Conservation (phyloP, 2,888 invertebrate species). For the Lasioglossum leucozonium region DNA sequence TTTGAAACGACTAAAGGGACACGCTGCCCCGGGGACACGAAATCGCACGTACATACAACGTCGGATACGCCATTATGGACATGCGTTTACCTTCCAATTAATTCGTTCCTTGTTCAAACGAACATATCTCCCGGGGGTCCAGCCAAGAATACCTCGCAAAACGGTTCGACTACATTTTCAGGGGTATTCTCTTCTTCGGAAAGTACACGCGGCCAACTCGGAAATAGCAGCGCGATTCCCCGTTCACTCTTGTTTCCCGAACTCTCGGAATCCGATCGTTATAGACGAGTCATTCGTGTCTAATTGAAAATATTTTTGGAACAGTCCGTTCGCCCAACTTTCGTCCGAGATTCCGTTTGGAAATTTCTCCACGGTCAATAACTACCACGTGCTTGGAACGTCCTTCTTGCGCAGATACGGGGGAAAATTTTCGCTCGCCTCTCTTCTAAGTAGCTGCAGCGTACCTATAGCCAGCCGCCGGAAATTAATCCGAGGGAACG, state of each 20-base stretch:
- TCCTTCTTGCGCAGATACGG: neutral
- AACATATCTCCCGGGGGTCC: slow-evolving; percentile 24
- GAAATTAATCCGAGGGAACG: slow-evolving; percentile 48
- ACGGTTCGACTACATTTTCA: neutral
- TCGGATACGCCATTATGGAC: slow-evolving; percentile 39
- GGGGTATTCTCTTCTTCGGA: neutral
- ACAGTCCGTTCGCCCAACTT: neutral
- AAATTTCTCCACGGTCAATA: neutral
- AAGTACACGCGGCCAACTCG: neutral
- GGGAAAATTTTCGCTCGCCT: neutral
- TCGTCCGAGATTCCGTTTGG: neutral
- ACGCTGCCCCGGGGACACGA: slow-evolving; percentile 18
- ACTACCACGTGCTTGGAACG: neutral
- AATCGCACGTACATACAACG: slow-evolving; percentile 31
- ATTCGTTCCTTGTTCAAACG: slow-evolving; percentile 29
- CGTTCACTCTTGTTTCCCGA: too few relatives aligned
- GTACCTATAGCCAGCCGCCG: slow-evolving; percentile 49
- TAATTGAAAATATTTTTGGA: neutral
- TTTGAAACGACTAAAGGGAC: slow-evolving; percentile 34
- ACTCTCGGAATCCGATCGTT: too few relatives aligned
- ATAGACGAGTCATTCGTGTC: too few relatives aligned
- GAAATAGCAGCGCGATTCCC: too few relatives aligned
- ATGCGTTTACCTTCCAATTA: slow-evolving; percentile 34
- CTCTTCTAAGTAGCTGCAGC: slow-evolving; percentile 39
- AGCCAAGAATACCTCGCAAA: slow-evolving; percentile 18